phyloP scores from a whole-genome alignment of 2,113 vertebrate species.

The Nicator chloris region DNA sequence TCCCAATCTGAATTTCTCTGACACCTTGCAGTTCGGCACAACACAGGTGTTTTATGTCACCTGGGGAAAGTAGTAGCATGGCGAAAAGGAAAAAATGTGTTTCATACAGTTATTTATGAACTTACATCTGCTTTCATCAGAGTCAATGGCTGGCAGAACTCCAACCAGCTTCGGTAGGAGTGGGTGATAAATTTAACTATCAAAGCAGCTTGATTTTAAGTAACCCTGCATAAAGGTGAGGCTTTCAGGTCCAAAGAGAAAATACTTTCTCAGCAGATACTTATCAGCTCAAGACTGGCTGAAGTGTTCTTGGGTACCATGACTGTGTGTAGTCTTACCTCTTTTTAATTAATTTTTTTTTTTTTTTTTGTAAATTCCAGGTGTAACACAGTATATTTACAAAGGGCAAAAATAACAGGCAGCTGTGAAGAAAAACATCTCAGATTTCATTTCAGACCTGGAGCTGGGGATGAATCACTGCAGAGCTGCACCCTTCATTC shows the following conservation, averaged over 20 bases:
- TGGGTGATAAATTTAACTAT: neutral
- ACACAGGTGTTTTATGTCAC: slow-evolving; percentile 12
- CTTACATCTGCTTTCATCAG: slow-evolving; percentile 9
- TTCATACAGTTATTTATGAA: slow-evolving; percentile 36
- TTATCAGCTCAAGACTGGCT: neutral
- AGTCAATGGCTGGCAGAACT: slow-evolving; percentile 1
- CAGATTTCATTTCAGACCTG: neutral
- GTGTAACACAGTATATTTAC: slow-evolving; percentile 59
- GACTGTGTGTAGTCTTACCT: neutral
- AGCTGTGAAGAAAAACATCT: slow-evolving; percentile 52
- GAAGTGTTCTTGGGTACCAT: neutral
- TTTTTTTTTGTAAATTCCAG: neutral
- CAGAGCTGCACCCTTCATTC: neutral
- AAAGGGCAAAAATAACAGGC: slow-evolving; percentile 51
- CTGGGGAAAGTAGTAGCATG: neutral
- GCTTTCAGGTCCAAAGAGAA: neutral
- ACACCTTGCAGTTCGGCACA: neutral
- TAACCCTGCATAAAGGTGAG: neutral
- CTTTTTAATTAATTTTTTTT: neutral
- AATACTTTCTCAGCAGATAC: neutral
- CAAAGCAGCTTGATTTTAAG: neutral
- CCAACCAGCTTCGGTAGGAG: neutral
- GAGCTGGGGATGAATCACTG: slow-evolving; percentile 55
- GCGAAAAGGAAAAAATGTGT: neutral
- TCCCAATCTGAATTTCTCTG: neutral